These are phyloP conservation scores for Cyrtorhinus lividipennis DNA, from an alignment of 1,140 invertebrate genomes.

Conservation along the genomic window DNA sequence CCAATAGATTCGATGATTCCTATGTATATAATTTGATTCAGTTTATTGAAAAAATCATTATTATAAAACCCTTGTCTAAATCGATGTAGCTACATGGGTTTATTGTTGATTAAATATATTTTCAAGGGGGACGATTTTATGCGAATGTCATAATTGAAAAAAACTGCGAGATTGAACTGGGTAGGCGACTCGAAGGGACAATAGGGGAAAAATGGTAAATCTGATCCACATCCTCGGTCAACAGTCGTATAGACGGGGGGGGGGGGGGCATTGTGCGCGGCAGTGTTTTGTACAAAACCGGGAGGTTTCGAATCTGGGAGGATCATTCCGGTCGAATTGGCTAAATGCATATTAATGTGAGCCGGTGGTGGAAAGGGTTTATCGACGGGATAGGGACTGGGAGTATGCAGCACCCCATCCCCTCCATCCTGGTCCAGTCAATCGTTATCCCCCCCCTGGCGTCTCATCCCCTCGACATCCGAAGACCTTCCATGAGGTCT, in stretches of 20 bases:
- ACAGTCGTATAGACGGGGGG: neutral
- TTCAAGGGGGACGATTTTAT: neutral
- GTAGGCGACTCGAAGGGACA: too few relatives aligned
- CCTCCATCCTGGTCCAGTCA: too few relatives aligned
- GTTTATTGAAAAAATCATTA: neutral
- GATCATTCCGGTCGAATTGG: constrained; percentile 7
- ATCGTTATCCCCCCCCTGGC: neutral
- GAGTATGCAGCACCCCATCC: too few relatives aligned
- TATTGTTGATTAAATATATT: neutral
- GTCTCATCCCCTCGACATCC: too few relatives aligned
- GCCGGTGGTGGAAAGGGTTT: neutral
- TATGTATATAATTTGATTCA: too few relatives aligned
- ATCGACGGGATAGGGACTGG: neutral
- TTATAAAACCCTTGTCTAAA: neutral
- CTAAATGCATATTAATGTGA: constrained; percentile 8
- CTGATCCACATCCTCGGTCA: neutral
- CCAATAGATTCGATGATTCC: too few relatives aligned
- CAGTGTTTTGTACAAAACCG: neutral
- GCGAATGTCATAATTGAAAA: neutral
- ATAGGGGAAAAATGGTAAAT: neutral
- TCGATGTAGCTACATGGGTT: neutral
- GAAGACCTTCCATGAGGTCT: too few relatives aligned
- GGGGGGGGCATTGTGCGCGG: neutral
- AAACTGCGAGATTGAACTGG: too few relatives aligned
- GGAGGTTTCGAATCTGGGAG: neutral